These are phyloP conservation scores for Agrilus biguttatus DNA, from an alignment of 2,888 invertebrate species.

Conservation along the genomic window DNA sequence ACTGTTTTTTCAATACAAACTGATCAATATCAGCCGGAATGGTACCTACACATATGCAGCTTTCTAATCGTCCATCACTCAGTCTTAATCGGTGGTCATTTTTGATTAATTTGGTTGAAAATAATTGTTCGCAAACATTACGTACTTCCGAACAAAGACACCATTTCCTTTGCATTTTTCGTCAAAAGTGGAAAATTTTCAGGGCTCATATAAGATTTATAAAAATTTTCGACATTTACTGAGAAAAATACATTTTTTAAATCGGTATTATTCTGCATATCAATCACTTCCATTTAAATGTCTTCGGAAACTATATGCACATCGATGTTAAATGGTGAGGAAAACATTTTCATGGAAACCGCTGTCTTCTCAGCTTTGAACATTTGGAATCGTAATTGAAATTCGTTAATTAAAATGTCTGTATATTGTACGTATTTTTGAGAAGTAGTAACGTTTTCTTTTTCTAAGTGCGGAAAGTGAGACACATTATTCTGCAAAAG, in stretches of 20 bases:
- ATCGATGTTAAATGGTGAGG: constrained; percentile 10
- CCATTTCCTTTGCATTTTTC: background rate
- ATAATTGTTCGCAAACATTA: constrained; percentile 6
- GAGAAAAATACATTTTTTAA: too few species aligned
- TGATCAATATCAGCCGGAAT: background rate
- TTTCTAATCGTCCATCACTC: constrained; percentile 1
- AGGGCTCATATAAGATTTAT: background rate
- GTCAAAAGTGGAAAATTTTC: background rate
- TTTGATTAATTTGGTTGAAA: constrained; percentile 1
- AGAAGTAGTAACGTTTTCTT: constrained; percentile 7
- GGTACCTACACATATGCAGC: background rate
- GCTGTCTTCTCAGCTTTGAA: constrained; percentile 7
- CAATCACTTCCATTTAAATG: constrained; percentile 9
- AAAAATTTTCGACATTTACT: constrained; percentile 5
- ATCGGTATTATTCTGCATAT: too few species aligned
- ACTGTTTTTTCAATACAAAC: background rate
- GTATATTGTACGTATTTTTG: constrained; percentile 8
- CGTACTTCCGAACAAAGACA: constrained; percentile 5
- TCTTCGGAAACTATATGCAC: constrained; percentile 9
- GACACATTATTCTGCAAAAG: constrained; percentile 7
- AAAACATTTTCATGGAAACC: constrained; percentile 9
- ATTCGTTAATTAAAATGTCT: constrained; percentile 7
- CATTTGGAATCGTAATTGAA: constrained; percentile 7
- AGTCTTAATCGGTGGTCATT: background rate
- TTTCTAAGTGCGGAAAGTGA: constrained; percentile 9